Conservation (phyloP, 2,113 vertebrate species). For the Corythoichthys haematopterus region DNA sequence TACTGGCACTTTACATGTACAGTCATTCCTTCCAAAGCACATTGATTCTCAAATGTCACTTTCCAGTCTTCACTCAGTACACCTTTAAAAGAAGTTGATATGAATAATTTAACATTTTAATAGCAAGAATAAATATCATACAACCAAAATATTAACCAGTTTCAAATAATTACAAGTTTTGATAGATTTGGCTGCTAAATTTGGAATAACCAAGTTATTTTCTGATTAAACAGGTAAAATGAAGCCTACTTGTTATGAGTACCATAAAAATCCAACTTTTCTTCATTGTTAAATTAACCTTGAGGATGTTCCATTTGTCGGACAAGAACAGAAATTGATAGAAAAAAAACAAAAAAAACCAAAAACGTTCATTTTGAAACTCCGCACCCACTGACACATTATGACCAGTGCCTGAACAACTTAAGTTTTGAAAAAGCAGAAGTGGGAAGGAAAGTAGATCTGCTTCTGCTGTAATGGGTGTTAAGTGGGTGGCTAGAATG, state of each 20-base stretch:
- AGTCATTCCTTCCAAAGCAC: slow-evolving; percentile 44
- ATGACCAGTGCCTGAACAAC: background rate
- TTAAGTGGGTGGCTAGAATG: background rate
- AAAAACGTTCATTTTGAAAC: background rate
- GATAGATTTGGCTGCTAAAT: background rate
- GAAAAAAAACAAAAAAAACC: background rate
- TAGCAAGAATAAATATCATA: background rate
- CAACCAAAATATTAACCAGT: background rate
- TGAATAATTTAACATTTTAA: background rate
- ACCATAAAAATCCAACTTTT: slow-evolving; percentile 23
- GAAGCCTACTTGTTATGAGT: slow-evolving; percentile 18
- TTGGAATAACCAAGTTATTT: background rate
- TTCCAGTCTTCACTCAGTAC: slow-evolving; percentile 35
- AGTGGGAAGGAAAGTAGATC: background rate
- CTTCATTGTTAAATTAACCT: slow-evolving; percentile 46
- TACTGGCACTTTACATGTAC: slow-evolving; percentile 45
- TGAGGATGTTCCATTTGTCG: background rate
- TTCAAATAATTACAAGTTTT: background rate
- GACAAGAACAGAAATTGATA: background rate
- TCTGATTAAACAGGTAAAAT: background rate
- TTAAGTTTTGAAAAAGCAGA: slow-evolving; percentile 42
- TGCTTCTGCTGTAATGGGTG: background rate
- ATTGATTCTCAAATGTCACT: slow-evolving; percentile 25
- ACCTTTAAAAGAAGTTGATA: slow-evolving; percentile 31
- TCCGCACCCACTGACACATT: slow-evolving; percentile 1